Evolutionary conservation across 37 sponge, comb jelly and placozoan species (phyloP).

Genomic region (Halisarca cf. caerulea): DNA sequence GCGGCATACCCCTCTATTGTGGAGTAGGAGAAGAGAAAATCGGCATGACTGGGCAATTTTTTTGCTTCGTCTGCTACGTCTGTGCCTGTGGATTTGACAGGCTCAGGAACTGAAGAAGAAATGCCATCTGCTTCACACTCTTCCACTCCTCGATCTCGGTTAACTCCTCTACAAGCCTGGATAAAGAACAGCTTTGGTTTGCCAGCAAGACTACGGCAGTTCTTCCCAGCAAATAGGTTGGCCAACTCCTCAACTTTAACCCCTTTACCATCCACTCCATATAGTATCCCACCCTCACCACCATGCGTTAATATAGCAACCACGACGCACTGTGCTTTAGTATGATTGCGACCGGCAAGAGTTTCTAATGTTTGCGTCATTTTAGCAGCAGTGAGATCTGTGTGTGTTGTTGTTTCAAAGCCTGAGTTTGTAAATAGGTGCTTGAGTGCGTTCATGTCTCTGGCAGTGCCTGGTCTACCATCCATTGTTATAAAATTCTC

Average conservation of each 20-base stretch:
- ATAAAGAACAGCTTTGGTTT: slow-evolving; percentile 52
- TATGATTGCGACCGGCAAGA: slow-evolving; percentile 17
- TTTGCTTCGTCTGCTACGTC: not conserved
- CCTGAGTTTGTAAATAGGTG: not conserved
- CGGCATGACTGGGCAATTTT: not conserved
- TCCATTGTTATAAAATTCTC: slow-evolving; percentile 25
- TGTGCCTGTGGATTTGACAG: not conserved
- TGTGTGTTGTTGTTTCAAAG: not conserved
- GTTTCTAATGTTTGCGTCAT: not conserved
- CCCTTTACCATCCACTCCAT: slow-evolving; percentile 15
- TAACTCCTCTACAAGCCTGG: slow-evolving; percentile 21
- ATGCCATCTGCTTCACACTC: no score
- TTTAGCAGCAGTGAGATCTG: not conserved
- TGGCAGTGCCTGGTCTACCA: slow-evolving; percentile 20
- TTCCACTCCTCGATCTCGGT: not conserved
- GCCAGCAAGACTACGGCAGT: slow-evolving; percentile 15
- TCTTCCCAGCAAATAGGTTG: not conserved
- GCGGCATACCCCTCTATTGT: slow-evolving; percentile 13
- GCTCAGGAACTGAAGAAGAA: not conserved
- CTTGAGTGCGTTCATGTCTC: slow-evolving; percentile 20
- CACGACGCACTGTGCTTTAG: slow-evolving; percentile 7
- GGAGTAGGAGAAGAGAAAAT: slow-evolving; percentile 17
- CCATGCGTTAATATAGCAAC: slow-evolving; percentile 39
- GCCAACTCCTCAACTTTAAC: slow-evolving; percentile 10
- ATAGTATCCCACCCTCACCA: slow-evolving; percentile 10